These are phyloP conservation scores for honey bee (Apis mellifera) DNA, from an alignment of 1,140 invertebrate species.

Conservation along the genomic window Amel_HAv3.1 CM009935.2:9254001-9254500, in stretches of 20 bases:
- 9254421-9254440: too few relatives aligned
- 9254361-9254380: too few relatives aligned
- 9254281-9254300: constrained; percentile 31
- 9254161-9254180: not conserved
- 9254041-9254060: constrained; percentile 41
- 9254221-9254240: constrained; percentile 51
- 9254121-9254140: constrained; percentile 61
- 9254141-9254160: constrained; percentile 65
- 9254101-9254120: constrained; percentile 67
- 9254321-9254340: too few relatives aligned
- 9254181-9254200: not conserved
- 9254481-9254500: too few relatives aligned
- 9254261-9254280: constrained; percentile 7
- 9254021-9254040: constrained; percentile 15
- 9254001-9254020: constrained; percentile 11
- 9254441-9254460: too few relatives aligned
- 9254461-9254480: too few relatives aligned
- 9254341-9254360: too few relatives aligned
- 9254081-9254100: constrained; percentile 59
- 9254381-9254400: too few relatives aligned
- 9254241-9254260: constrained; percentile 57
- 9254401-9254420: too few relatives aligned
- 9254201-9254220: not conserved
- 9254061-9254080: constrained; percentile 44
- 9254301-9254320: constrained; percentile 2